A percentile compares a stretch with the other conserved stretches of the same genome.
Evolutionary conservation across 2,797 vertebrate genomes (phyloP).

Genomic region (Cynopterus sphinx): DNA sequence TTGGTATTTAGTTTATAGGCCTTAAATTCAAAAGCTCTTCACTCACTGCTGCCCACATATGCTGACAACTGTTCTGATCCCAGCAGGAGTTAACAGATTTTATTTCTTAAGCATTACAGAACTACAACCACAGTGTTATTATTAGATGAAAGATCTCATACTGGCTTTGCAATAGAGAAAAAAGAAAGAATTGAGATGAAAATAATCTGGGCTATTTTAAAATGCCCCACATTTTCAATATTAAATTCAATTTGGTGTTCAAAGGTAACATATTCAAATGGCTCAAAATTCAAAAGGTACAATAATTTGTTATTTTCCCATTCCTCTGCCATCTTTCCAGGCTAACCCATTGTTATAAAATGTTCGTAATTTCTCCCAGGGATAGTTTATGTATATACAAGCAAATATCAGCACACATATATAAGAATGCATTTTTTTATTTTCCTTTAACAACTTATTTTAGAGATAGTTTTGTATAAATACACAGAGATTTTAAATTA

Average conservation of each 20-base stretch:
- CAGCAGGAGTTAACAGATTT: slow-evolving; percentile 80
- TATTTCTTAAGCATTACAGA: slow-evolving; percentile 74
- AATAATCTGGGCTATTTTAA: slow-evolving; percentile 70
- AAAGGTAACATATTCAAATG: slow-evolving; percentile 57
- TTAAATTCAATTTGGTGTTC: slow-evolving; percentile 56
- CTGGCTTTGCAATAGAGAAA: slow-evolving; percentile 63
- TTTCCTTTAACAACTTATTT: slow-evolving; percentile 21
- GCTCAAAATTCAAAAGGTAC: slow-evolving; percentile 50
- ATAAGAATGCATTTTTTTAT: background rate
- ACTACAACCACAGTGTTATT: slow-evolving; percentile 75
- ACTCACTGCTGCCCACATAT: slow-evolving; percentile 76
- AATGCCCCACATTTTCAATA: slow-evolving; percentile 65
- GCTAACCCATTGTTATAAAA: background rate
- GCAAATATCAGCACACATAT: background rate
- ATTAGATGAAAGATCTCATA: slow-evolving; percentile 74
- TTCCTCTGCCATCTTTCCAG: background rate
- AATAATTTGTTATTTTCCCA: background rate
- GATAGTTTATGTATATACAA: background rate
- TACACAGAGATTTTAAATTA: background rate
- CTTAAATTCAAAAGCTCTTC: slow-evolving; percentile 70
- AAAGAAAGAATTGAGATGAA: slow-evolving; percentile 66
- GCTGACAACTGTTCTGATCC: slow-evolving; percentile 77
- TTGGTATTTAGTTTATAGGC: slow-evolving; percentile 68
- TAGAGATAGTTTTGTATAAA: background rate
- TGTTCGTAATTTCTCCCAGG: background rate